A percentile compares a stretch with the other conserved stretches of the same genome.
phyloP scores from a whole-genome alignment of 2,888 invertebrate genomes.

The Athalia circularis region DNA sequence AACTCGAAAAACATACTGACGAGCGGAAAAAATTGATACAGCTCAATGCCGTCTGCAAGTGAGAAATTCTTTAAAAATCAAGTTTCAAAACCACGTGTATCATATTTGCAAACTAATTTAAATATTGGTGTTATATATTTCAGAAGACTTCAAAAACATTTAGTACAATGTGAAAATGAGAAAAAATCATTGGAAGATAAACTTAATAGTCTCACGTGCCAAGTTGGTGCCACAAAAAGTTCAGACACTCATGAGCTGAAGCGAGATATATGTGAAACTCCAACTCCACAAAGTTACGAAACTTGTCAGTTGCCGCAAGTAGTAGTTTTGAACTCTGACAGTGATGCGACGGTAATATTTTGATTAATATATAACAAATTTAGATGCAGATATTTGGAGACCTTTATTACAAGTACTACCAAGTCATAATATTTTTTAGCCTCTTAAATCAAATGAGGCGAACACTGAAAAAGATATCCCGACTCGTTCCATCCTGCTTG shows the following conservation, averaged over 20 bases:
- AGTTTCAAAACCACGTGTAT: no score
- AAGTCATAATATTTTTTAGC: not conserved
- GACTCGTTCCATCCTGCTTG: constrained; percentile 48
- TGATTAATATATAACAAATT: no score
- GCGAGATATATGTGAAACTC: constrained; percentile 27
- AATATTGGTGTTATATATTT: not conserved
- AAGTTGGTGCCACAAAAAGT: not conserved
- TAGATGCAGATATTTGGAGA: no score
- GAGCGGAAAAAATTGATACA: constrained; percentile 4
- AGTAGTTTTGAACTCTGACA: not conserved
- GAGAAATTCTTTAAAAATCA: not conserved
- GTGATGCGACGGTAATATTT: not conserved
- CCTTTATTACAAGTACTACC: not conserved
- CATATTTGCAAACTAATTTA: no score
- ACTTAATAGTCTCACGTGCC: not conserved
- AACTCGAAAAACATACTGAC: not conserved
- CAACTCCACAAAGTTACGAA: constrained; percentile 3
- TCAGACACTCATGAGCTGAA: constrained; percentile 11
- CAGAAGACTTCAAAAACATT: constrained; percentile 22
- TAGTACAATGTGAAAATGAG: constrained; percentile 25
- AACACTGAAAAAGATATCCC: constrained; percentile 55
- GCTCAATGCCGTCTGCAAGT: constrained; percentile 6
- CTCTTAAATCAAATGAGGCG: constrained; percentile 36
- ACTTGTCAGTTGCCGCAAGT: not conserved
- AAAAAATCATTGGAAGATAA: constrained; percentile 20